Evolutionary conservation across 2,888 invertebrate species (phyloP).

Genomic region (Heteromurus nitidus): DNA sequence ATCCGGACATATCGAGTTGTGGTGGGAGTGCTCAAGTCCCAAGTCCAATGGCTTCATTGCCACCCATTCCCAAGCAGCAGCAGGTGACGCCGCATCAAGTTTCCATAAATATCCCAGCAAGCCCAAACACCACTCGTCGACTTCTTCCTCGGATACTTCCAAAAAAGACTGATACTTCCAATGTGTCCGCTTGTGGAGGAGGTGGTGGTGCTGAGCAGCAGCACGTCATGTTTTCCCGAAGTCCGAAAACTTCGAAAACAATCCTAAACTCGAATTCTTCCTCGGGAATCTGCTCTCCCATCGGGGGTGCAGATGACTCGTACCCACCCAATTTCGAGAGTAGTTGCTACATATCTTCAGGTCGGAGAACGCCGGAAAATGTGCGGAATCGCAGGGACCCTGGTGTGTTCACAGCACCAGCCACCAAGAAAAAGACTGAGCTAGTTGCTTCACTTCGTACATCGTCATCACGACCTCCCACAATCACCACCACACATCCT

Average conservation of each 20-base stretch:
- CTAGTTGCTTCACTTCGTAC: too few relatives aligned
- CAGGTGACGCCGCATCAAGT: conserved; percentile 38
- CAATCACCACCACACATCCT: conserved; percentile 12
- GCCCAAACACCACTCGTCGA: conserved; percentile 44
- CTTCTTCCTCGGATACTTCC: conserved; percentile 54
- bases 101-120: conserved; percentile 45
- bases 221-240: background rate
- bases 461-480: too few relatives aligned
- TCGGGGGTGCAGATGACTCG: background rate
- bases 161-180: conserved; percentile 60
- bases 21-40: conserved; percentile 8
- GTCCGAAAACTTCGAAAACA: background rate
- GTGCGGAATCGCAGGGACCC: conserved; percentile 13
- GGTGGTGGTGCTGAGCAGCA: background rate
- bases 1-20: conserved; percentile 57
- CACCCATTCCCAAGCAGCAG: conserved; percentile 26
- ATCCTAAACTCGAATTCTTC: background rate
- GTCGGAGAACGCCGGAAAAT: conserved; percentile 1
- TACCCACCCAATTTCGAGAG: too few relatives aligned
- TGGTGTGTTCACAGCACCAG: background rate
- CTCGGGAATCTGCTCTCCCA: background rate
- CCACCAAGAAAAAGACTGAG: conserved; percentile 41
- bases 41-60: conserved; percentile 22
- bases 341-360: conserved; percentile 45
- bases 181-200: conserved; percentile 41